A percentile compares a stretch with the other conserved stretches of the same genome.
phyloP scores from a whole-genome alignment of 2,888 invertebrate genomes.

The Lochmaea crataegi region DNA sequence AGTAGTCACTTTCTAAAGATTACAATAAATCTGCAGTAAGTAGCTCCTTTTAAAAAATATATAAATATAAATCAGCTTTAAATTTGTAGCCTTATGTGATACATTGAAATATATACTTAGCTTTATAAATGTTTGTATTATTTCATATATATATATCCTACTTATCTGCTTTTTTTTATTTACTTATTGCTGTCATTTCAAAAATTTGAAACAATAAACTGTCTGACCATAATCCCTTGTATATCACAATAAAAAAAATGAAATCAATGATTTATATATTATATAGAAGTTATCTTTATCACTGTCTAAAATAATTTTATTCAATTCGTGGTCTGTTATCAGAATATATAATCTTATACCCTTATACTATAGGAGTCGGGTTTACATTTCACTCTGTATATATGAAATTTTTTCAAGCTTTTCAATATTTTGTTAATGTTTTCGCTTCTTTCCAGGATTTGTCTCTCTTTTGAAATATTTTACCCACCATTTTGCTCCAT shows the following conservation, averaged over 20 bases:
- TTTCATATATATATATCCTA: conserved; percentile 23
- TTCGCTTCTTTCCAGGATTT: too few species aligned
- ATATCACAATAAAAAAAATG: neutral
- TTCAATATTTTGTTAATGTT: too few species aligned
- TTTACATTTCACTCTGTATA: too few species aligned
- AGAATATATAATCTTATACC: too few species aligned
- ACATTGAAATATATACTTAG: conserved; percentile 43
- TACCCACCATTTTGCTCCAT: too few species aligned
- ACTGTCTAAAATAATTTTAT: neutral
- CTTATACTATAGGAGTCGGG: too few species aligned
- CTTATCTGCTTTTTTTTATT: neutral
- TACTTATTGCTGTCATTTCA: neutral
- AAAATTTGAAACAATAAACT: neutral
- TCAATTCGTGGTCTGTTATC: neutral
- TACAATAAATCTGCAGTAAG: conserved; percentile 34
- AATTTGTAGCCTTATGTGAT: conserved; percentile 46
- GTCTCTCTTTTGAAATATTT: too few species aligned
- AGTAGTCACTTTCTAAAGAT: conserved; percentile 18
- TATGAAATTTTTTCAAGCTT: too few species aligned
- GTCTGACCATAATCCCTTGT: neutral
- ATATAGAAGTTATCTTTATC: neutral
- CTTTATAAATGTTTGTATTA: conserved; percentile 36
- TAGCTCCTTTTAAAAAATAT: conserved; percentile 40
- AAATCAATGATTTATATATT: neutral
- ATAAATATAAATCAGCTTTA: conserved; percentile 45